Base-by-base conservation (phyloP, 2,888 invertebrate species). In the Apoda limacodes region DNA sequence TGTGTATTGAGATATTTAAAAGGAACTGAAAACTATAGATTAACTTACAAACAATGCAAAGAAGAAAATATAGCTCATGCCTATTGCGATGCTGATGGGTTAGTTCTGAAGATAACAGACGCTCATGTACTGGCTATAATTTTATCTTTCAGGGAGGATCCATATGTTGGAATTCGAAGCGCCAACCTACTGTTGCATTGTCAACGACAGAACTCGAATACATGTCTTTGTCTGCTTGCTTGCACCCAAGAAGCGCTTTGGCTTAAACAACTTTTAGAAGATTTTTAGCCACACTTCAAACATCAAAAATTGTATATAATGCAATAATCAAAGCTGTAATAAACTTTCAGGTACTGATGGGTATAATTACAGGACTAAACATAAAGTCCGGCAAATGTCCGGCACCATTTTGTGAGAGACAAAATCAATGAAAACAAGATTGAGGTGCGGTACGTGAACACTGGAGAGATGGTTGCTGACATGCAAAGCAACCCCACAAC, bases 201-300 rank as follows among this genome's bases (percentile, higher is more conserved):
- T 48, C 46, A 3, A 47, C 41, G 4, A 45, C 43, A 0, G 46
- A 50, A 13, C 47, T 48, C 9, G 49, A 50, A 23, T 48, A 51
- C 22, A 50, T 50, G 47, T 35, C 49, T 2, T 12, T 50, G 6
- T 33, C 48, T n/a, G n/a, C n/a, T n/a, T 5, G 28, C 43, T 0
- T 42, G 44, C 25, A 34, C 37, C 2, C 46, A 50, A 30, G 44
- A 50, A 25, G 43, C 42, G 9, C 5, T 44, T 12, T 46, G 45
- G 42, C 23, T 48, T 4, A 39, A 40, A 15, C 41, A 45, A 20
- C 11, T 42, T 11, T 36, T 39, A 37, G 40, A 37, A 35, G n/a
- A 10, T 11, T 30, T 35, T 22, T 35, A 30, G 32, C 33, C 32
- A 2, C 14, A 25, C 2, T n/a, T 30, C 13, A 25, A 25, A 12